Conservation (phyloP, 2,113 vertebrate genomes). For the Cynopterus brachyotis region DNA sequence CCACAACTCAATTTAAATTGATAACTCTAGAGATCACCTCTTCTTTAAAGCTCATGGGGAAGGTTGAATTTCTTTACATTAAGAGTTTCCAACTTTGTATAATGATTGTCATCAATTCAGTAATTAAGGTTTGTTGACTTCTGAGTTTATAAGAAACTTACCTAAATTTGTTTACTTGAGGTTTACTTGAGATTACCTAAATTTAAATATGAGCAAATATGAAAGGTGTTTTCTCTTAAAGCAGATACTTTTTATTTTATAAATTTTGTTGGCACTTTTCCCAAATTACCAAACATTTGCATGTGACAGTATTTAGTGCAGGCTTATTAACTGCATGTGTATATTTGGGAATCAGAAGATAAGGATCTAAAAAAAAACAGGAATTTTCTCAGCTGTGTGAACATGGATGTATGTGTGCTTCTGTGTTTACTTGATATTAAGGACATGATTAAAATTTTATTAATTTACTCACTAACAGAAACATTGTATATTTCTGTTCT, state of each 20-base stretch:
- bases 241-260: not conserved
- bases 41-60: not conserved
- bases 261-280: not conserved
- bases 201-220: not conserved
- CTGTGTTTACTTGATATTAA: not conserved
- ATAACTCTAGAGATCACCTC: not conserved
- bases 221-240: not conserved
- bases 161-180: not conserved
- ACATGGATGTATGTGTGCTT: not conserved
- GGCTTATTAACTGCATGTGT: not conserved
- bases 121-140: not conserved
- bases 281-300: not conserved
- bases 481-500: not conserved
- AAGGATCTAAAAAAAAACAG: not conserved
- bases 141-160: not conserved
- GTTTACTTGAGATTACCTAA: not conserved
- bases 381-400: not conserved
- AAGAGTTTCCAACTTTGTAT: not conserved
- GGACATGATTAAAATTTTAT: not conserved
- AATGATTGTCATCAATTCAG: not conserved
- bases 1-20: not conserved
- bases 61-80: not conserved
- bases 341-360: not conserved
- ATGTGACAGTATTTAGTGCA: not conserved
- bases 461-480: not conserved